Base-by-base conservation (phyloP, 2,888 invertebrate genomes). In the Leuctra nigra region DNA sequence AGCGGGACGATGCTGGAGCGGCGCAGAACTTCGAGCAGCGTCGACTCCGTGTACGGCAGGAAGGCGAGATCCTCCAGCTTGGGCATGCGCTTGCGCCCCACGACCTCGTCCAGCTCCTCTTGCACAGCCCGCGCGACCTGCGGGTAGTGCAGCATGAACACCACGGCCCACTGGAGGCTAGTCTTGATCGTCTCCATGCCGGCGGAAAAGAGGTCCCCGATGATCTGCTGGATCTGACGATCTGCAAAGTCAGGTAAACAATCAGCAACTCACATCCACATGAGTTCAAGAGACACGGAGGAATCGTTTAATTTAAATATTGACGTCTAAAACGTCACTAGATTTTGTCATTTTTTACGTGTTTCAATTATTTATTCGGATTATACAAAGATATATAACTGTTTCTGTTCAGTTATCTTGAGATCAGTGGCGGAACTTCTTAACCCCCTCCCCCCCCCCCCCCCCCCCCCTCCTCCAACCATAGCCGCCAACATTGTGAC, bases 111-210 rank as follows among this genome's bases (percentile, higher is more conserved):
- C 38, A 93, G 73, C 69, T 94, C 93, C 64, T 91, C 88, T 70
- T 91, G 92, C 0, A 93, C 89, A 25, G 84, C 81, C 56, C 76
- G 79, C 71, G 91, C 89, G 6, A 85, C 82, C 53, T 89, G 85
- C 1, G 91, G 91, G 69, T 93, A 83, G 66, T 90, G 84, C 61
- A 93, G 73, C 89, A 93, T 91, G 70, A 88, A 87, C 0, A 93
- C 81, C 60, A 92, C 80, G 65, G 90, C 84, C 93, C 93, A 94
- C 60, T 90, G 79, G 36, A 94, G 72, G 0, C 92, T 89, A 11
- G 89, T 91, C 68, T 92, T 93, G 59, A 93, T 91, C 0, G 93
- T 93, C 72, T 94, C 94, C 87, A 93, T 90, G 22, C 93, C 93
- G 54, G 93, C 93, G 11, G 91, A 89, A 74, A 92, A 93, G 36